These are phyloP conservation scores for Sus cebifrons DNA, from an alignment of 2,797 vertebrate genomes.

Conservation along the genomic window DNA sequence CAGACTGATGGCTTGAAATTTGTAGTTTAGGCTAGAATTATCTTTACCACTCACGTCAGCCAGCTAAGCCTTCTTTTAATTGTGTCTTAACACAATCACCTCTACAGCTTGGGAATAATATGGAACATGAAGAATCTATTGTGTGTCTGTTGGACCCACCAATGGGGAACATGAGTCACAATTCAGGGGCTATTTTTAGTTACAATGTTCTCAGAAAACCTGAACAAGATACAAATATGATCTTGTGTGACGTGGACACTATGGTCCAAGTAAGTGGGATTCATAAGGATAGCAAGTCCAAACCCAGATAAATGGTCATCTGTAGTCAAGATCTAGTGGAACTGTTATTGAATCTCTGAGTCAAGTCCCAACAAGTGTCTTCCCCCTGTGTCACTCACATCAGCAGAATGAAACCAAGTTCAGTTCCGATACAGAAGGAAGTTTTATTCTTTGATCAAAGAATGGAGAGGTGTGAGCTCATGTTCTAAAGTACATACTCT, in stretches of 20 bases:
- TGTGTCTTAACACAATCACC: background rate
- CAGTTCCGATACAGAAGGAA: background rate
- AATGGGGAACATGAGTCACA: background rate
- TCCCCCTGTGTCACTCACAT: background rate
- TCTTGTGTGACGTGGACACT: background rate
- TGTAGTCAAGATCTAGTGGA: background rate
- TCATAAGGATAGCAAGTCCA: background rate
- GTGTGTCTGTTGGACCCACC: background rate
- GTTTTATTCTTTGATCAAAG: background rate
- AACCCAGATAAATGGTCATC: background rate
- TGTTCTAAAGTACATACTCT: background rate
- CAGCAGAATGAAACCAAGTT: background rate
- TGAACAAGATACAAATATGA: background rate
- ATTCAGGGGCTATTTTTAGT: background rate
- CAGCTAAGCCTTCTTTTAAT: conserved; percentile 37
- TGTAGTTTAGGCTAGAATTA: background rate
- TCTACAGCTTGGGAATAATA: background rate
- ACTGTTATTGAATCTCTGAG: background rate
- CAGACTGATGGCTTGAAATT: background rate
- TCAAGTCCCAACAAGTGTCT: background rate
- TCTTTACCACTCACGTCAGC: background rate
- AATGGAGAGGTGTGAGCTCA: background rate
- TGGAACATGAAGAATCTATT: background rate
- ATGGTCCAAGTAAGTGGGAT: background rate
- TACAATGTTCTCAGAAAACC: background rate